These are phyloP conservation scores for Sebastes itinus DNA, from an alignment of 2,797 vertebrate species.

Conservation along the genomic window DNA sequence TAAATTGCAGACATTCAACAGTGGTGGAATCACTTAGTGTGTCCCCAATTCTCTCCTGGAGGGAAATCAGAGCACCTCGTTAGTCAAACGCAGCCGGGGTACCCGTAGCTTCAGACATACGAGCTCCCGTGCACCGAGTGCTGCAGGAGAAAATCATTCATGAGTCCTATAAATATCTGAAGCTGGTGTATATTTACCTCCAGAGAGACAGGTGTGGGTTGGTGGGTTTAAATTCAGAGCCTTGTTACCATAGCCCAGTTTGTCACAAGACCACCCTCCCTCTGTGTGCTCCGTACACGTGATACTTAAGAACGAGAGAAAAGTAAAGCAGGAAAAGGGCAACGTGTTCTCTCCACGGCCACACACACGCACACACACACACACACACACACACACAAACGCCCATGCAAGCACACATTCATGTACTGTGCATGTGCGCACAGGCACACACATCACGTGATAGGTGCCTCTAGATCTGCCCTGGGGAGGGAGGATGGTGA, in stretches of 20 bases:
- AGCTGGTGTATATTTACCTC: constrained; percentile 25
- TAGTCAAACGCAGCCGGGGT: constrained; percentile 45
- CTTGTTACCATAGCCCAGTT: constrained; percentile 22
- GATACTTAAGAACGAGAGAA: constrained; percentile 40
- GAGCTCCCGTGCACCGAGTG: constrained; percentile 9
- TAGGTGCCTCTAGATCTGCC: background rate
- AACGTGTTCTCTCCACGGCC: constrained; percentile 19
- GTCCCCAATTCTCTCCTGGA: constrained; percentile 46
- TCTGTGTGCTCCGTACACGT: constrained; percentile 26
- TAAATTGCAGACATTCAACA: background rate
- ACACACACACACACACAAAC: background rate
- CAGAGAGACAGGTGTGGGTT: constrained; percentile 22
- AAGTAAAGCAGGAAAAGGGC: constrained; percentile 46
- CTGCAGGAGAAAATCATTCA: constrained; percentile 50
- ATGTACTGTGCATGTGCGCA: background rate
- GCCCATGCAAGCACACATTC: background rate
- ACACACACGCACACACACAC: background rate
- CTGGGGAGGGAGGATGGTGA: background rate
- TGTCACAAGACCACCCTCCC: constrained; percentile 25
- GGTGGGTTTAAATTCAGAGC: constrained; percentile 28
- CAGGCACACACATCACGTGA: background rate
- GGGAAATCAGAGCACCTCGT: constrained; percentile 59
- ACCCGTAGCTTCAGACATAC: constrained; percentile 47
- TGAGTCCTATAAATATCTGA: constrained; percentile 51
- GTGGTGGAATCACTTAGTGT: background rate